A percentile compares a stretch with the other conserved stretches of the same genome.
Conservation (phyloP, 2,113 vertebrate genomes). For the Nothobranchius kuhntae region DNA sequence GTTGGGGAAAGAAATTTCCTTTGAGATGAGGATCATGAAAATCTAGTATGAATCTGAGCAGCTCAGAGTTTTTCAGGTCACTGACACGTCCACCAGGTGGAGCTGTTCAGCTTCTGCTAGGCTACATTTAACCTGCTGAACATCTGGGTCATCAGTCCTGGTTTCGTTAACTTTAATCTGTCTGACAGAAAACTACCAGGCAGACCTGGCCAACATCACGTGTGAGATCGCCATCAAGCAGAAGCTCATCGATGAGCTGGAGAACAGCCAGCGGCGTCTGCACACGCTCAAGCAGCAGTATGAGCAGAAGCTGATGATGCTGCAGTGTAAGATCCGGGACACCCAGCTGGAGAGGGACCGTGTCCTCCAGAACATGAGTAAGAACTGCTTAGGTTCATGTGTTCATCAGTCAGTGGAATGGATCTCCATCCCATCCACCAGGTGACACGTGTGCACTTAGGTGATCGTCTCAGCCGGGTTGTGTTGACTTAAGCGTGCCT, state of each 20-base stretch:
- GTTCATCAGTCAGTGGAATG: not conserved
- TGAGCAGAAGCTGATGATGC: conserved; percentile 95
- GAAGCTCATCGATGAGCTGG: conserved; percentile 96
- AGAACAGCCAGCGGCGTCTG: conserved; percentile 94
- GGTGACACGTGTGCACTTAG: not conserved
- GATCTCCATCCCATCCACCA: not conserved
- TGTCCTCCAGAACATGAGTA: conserved; percentile 96
- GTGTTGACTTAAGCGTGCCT: not conserved
- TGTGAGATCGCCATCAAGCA: conserved; percentile 99
- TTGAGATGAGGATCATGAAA: not conserved
- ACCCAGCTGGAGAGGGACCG: conserved; percentile 95
- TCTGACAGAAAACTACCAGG: conserved; percentile 87
- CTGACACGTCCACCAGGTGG: conserved; percentile 16
- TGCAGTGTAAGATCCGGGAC: conserved; percentile 95
- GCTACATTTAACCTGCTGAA: not conserved
- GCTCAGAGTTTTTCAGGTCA: not conserved
- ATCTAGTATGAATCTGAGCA: not conserved
- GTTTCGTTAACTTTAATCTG: not conserved
- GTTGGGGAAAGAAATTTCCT: not conserved
- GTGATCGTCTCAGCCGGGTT: not conserved
- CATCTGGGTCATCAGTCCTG: too few relatives aligned
- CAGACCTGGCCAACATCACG: conserved; percentile 96
- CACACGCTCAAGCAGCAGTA: conserved; percentile 96
- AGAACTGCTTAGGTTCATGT: conserved; percentile 5
- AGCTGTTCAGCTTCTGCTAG: conserved; percentile 5